Base-by-base conservation (phyloP, 2,888 invertebrate species). In the Ectobius pallidus region DNA sequence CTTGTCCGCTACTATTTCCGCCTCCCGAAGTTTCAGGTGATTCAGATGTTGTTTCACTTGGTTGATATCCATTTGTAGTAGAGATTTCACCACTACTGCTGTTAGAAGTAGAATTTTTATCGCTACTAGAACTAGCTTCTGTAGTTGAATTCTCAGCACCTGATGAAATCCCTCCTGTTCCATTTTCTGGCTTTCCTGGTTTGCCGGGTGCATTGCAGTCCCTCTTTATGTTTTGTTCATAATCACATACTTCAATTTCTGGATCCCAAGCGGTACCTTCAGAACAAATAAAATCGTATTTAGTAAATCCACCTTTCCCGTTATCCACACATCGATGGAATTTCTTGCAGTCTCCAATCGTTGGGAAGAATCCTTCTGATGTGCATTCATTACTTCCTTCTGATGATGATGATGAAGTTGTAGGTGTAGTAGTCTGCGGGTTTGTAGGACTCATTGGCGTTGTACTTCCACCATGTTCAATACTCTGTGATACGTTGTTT, bases 301-400 rank as follows among this genome's bases (percentile, higher is more conserved):
- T 85, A 30, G 80, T 84, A 71, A 82, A 84, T 0, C 81, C 81
- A 2, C 84, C 84, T n/a, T 81, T 79, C 0, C 82, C 84, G 73
- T 84, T 80, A 61, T 83, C 79, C 0, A 85, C 84, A 79, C 92
- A 92, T 49, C 91, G 86, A 78, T 90, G 90, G 81, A 91, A 91
- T 78, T 88, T 89, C 32, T 85, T 85, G 78, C 91, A 91, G 73
- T 85, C 79, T 55, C 85, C 83, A 2, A 87, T 87, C 79, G 90
- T 85, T 0, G 89, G 86, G 83, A 87, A 89, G 77, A 88, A 91
- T 6, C 91, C 91, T 80, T 88, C 88, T 22, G 82, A 81, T 11
- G 83, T 79, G 79, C 90, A 90, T 11, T 42, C 3, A 7, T 49
- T 34, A 25, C n/a, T 27, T 34, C 20, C 27, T 4, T 34, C 25